Conservation (phyloP, 2,888 invertebrate genomes). For the Pasiphila rectangulata region DNA sequence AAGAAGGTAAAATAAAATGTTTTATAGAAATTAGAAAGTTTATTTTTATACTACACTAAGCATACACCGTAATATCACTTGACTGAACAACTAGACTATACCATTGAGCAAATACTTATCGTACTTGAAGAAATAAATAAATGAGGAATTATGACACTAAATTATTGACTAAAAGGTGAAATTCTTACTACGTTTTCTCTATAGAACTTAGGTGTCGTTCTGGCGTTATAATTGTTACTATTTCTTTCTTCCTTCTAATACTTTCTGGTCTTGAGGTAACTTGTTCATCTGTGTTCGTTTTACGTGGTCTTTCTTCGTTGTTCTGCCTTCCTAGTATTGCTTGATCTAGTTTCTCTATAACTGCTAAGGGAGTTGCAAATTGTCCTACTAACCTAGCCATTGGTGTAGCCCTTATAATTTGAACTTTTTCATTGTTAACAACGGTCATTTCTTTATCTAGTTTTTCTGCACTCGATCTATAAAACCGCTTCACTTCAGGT, state of each 20-base stretch:
- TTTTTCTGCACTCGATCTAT: slow-evolving; percentile 68
- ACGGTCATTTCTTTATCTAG: slow-evolving; percentile 54
- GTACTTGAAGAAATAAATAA: slow-evolving; percentile 35
- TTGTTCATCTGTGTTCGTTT: slow-evolving; percentile 3
- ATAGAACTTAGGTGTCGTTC: slow-evolving; percentile 38
- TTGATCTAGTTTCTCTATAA: slow-evolving; percentile 64
- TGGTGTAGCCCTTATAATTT: slow-evolving; percentile 64
- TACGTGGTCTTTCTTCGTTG: slow-evolving; percentile 4
- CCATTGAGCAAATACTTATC: slow-evolving; percentile 66
- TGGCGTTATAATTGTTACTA: slow-evolving; percentile 48
- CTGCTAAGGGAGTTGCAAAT: slow-evolving; percentile 52
- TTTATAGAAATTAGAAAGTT: slow-evolving; percentile 51
- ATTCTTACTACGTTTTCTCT: slow-evolving; percentile 54
- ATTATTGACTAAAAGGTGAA: slow-evolving; percentile 63
- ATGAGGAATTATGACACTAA: slow-evolving; percentile 61
- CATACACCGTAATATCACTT: slow-evolving; percentile 81
- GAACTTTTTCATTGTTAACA: slow-evolving; percentile 66
- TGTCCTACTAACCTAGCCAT: slow-evolving; percentile 56
- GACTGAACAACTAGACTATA: slow-evolving; percentile 65
- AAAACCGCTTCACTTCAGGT: slow-evolving; percentile 59
- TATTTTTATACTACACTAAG: slow-evolving; percentile 66
- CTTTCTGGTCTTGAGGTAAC: slow-evolving; percentile 3
- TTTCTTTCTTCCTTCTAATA: slow-evolving; percentile 52
- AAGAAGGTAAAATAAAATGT: not conserved
- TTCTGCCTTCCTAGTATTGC: slow-evolving; percentile 54